Conservation (phyloP, 1,140 invertebrate genomes). For the Drosophila melanogaster region Release_6_plus_ISO1_MT NT_033777.3:5032001-5032500, state of each 20-base stretch:
- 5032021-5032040: slow-evolving; percentile 50
- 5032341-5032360: slow-evolving; percentile 25
- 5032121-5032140: slow-evolving; percentile 69
- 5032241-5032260: slow-evolving; percentile 25
- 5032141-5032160: slow-evolving; percentile 1
- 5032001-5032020: slow-evolving; percentile 67
- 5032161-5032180: slow-evolving; percentile 12
- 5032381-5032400: slow-evolving; percentile 40
- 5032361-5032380: slow-evolving; percentile 42
- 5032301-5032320: slow-evolving; percentile 66
- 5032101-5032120: slow-evolving; percentile 55
- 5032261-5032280: slow-evolving; percentile 27
- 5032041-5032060: slow-evolving; percentile 48
- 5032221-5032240: slow-evolving; percentile 31
- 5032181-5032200: slow-evolving; percentile 61
- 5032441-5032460: slow-evolving; percentile 73
- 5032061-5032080: slow-evolving; percentile 18
- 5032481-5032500: neutral
- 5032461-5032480: slow-evolving; percentile 31
- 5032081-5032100: slow-evolving; percentile 57
- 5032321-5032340: slow-evolving; percentile 49
- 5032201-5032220: slow-evolving; percentile 55
- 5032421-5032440: slow-evolving; percentile 51
- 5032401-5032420: slow-evolving; percentile 25
- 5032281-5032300: slow-evolving; percentile 9